A percentile compares a stretch with the other conserved stretches of the same genome.
Conservation (phyloP, 2,797 vertebrate genomes). For the Danio jaintianensis region DNA sequence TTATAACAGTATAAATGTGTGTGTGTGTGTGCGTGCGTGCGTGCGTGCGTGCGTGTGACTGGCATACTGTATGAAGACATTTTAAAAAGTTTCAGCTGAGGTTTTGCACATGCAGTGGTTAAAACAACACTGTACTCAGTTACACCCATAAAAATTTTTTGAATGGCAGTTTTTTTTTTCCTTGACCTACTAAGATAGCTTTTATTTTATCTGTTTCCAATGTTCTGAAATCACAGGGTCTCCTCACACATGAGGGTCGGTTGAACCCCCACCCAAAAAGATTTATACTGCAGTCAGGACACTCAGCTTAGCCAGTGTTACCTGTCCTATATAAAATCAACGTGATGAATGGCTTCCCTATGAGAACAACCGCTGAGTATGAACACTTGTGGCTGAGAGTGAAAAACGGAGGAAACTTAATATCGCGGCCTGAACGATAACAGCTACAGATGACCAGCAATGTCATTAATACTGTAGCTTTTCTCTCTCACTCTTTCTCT, state of each 20-base stretch:
- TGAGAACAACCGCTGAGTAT: constrained; percentile 10
- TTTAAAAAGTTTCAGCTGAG: too few relatives aligned
- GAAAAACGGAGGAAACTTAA: constrained; percentile 41
- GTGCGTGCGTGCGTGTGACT: too few relatives aligned
- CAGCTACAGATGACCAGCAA: constrained; percentile 13
- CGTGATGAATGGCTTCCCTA: constrained; percentile 43
- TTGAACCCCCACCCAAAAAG: constrained; percentile 16
- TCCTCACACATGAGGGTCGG: not conserved
- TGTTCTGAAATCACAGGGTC: constrained; percentile 6
- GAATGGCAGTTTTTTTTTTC: too few relatives aligned
- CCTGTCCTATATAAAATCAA: constrained; percentile 41
- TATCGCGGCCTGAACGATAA: constrained; percentile 24
- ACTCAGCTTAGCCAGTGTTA: constrained; percentile 20
- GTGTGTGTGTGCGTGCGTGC: too few relatives aligned
- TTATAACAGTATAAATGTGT: too few relatives aligned
- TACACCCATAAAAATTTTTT: too few relatives aligned
- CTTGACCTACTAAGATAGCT: constrained; percentile 16
- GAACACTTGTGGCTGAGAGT: constrained; percentile 43
- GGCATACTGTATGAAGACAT: too few relatives aligned
- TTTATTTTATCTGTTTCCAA: constrained; percentile 19
- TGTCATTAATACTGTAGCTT: not conserved
- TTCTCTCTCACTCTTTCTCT: constrained; percentile 9
- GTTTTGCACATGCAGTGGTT: too few relatives aligned
- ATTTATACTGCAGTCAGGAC: constrained; percentile 42
- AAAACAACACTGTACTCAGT: too few relatives aligned